Evolutionary conservation across 2,888 invertebrate species (phyloP).

Genomic region (Odontothrips loti): DNA sequence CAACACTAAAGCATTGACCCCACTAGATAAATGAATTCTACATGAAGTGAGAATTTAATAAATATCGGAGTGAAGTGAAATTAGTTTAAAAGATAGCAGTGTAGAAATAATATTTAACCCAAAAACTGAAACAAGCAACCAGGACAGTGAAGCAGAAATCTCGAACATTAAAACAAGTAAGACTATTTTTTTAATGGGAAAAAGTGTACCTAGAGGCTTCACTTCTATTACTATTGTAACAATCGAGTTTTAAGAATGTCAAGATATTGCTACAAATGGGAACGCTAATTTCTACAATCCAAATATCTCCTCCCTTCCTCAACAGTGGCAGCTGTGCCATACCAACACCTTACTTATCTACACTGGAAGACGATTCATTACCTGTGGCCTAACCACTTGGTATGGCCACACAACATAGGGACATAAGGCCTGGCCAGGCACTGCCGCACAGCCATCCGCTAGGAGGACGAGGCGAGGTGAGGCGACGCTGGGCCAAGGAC

Average conservation of each 20-base stretch:
- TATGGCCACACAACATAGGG: constrained; percentile 12
- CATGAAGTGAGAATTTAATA: too few species aligned
- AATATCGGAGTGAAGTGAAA: too few species aligned
- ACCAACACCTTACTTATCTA: constrained; percentile 22
- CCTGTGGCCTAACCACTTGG: constrained; percentile 18
- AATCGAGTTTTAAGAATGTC: too few species aligned
- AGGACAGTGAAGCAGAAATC: neutral
- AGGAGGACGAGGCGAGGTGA: neutral
- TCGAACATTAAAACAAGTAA: neutral
- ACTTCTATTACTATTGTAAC: neutral
- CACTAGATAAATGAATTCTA: too few species aligned
- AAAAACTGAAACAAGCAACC: neutral
- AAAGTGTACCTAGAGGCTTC: neutral
- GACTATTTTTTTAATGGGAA: neutral
- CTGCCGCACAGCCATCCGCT: neutral
- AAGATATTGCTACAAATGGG: too few species aligned
- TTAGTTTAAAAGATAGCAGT: neutral
- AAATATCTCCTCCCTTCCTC: neutral
- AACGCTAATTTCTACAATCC: neutral
- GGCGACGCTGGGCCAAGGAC: neutral
- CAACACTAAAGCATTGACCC: neutral
- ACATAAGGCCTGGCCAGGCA: neutral
- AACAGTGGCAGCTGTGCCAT: neutral
- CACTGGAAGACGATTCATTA: neutral
- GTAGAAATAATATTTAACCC: neutral